A percentile compares a stretch with the other conserved stretches of the same genome.
Conservation (phyloP, 53 echinoderm and acorn worm species). For the Zoroaster sp. region DNA sequence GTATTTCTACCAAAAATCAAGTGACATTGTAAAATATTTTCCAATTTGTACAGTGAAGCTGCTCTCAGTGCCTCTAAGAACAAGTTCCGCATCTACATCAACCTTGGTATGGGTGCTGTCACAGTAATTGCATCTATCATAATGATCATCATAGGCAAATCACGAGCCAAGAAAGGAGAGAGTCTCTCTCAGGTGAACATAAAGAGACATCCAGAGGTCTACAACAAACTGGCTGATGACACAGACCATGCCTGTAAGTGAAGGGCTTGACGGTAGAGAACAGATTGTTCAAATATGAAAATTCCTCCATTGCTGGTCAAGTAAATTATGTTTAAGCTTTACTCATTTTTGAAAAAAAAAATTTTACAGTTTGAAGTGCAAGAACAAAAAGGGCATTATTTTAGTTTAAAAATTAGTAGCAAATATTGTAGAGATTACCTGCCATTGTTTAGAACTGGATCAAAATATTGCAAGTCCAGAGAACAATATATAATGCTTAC, state of each 20-base stretch:
- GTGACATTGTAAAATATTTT: too few species aligned
- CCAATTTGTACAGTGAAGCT: conserved; percentile 65
- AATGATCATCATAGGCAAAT: conserved; percentile 73
- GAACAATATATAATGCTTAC: too few species aligned
- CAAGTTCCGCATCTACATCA: conserved; percentile 82
- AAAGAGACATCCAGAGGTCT: conserved; percentile 68
- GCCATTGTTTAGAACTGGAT: too few species aligned
- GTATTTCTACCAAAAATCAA: too few species aligned
- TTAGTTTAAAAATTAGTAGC: background rate
- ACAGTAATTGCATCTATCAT: conserved; percentile 36
- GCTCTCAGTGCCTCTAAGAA: conserved; percentile 66
- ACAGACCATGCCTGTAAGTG: background rate
- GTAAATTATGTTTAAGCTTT: too few species aligned
- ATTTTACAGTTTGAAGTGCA: background rate
- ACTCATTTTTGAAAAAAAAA: too few species aligned
- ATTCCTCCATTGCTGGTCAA: too few species aligned
- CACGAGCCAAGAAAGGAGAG: conserved; percentile 63
- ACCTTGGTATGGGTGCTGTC: conserved; percentile 67
- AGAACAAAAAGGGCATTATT: background rate
- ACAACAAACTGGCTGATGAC: conserved; percentile 32
- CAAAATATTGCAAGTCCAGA: too few species aligned
- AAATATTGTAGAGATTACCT: background rate
- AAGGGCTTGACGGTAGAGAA: too few species aligned
- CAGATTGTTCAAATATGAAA: background rate
- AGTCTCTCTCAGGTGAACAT: conserved; percentile 63